Evolutionary conservation across 1,140 invertebrate species (phyloP).

Genomic region (Drosophila lini): DNA sequence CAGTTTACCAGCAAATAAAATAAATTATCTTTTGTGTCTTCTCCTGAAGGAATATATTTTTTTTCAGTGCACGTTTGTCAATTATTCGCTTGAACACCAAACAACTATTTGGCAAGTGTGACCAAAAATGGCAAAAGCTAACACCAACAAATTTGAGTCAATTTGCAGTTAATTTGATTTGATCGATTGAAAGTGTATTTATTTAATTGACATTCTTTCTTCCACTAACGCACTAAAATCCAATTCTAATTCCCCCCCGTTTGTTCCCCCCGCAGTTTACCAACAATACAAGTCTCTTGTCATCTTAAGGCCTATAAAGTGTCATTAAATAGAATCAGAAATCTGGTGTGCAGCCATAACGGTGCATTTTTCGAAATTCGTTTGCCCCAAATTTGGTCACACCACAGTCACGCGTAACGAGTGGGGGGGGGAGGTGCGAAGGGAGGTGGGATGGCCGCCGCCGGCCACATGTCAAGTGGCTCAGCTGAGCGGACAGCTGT

Average conservation of each 20-base stretch:
- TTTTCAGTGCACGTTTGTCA: slow-evolving; percentile 20
- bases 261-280: not conserved
- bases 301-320: slow-evolving; percentile 18
- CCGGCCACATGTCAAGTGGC: slow-evolving; percentile 35
- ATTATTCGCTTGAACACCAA: not conserved
- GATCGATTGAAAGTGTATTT: slow-evolving; percentile 3
- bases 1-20: not conserved
- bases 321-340: slow-evolving; percentile 14
- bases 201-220: slow-evolving; percentile 1
- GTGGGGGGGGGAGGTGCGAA: not conserved
- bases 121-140: slow-evolving; percentile 21
- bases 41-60: not conserved
- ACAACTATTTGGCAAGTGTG: slow-evolving; percentile 36
- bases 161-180: slow-evolving; percentile 26
- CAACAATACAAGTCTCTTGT: not conserved
- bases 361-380: slow-evolving; percentile 42
- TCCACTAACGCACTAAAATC: slow-evolving; percentile 1
- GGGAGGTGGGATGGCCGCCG: slow-evolving; percentile 9
- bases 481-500: slow-evolving; percentile 33
- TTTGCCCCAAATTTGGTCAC: slow-evolving; percentile 57
- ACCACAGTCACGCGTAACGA: slow-evolving; percentile 46
- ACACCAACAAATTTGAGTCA: slow-evolving; percentile 15
- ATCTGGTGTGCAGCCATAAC: slow-evolving; percentile 37
- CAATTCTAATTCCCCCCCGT: not conserved
- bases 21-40: not conserved